These are phyloP conservation scores for Acyrthosiphon pisum DNA, from an alignment of 1,140 invertebrate species.

Conservation along the genomic window DNA sequence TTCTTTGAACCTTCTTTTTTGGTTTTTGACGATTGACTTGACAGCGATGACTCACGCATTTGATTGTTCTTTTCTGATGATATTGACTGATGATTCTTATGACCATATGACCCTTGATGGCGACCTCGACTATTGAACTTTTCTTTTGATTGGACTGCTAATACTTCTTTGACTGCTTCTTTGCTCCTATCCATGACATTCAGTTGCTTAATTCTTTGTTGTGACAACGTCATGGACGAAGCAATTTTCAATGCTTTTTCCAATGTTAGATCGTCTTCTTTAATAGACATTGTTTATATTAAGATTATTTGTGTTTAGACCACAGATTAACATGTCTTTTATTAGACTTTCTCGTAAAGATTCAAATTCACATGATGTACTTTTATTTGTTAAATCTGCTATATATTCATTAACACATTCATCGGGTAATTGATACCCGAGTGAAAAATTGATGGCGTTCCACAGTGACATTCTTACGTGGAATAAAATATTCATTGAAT, in stretches of 20 bases:
- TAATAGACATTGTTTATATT: background rate
- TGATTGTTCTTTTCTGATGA: background rate
- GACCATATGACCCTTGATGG: background rate
- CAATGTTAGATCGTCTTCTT: conserved; percentile 2
- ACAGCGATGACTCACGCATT: background rate
- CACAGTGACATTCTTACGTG: conserved; percentile 7
- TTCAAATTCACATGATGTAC: background rate
- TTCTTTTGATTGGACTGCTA: too few species aligned
- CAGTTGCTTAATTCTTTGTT: too few species aligned
- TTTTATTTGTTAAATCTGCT: background rate
- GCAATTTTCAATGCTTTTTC: too few species aligned
- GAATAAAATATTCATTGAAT: conserved; percentile 20
- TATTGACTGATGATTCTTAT: background rate
- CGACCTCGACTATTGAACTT: too few species aligned
- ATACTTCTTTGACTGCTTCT: too few species aligned
- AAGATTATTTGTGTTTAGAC: conserved; percentile 20
- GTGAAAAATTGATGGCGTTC: conserved; percentile 33
- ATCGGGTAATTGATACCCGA: background rate
- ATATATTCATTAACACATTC: background rate
- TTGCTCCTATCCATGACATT: too few species aligned
- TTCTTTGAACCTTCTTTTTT: background rate
- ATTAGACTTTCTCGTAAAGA: conserved; percentile 4
- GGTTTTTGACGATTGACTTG: background rate
- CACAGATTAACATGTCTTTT: conserved; percentile 19
- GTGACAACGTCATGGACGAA: too few species aligned